Percentiles rank a stretch among this genome's conserved stretches.
Evolutionary conservation across 2,888 invertebrate genomes (phyloP).

Genomic region (Trissolcus japonicus): DNA sequence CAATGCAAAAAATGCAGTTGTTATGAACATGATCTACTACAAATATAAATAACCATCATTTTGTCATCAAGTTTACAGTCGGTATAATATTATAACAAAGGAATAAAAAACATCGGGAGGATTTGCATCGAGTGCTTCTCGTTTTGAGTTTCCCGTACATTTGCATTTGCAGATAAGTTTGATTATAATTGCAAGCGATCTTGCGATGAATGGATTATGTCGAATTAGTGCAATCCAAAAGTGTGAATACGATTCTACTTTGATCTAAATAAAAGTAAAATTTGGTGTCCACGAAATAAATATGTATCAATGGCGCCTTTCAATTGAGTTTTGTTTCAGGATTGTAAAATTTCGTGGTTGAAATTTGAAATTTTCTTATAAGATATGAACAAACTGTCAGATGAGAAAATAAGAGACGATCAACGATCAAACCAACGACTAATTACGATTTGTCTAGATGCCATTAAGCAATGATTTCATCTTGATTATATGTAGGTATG

Average conservation of each 20-base stretch:
- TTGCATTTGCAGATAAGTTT: conserved; percentile 28
- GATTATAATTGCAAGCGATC: conserved; percentile 24
- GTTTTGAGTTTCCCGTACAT: conserved; percentile 5
- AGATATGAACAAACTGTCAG: not conserved
- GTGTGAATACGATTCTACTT: not conserved
- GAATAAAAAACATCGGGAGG: not conserved
- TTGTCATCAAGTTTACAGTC: conserved; percentile 10
- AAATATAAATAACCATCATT: conserved; percentile 34
- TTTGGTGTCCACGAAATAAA: not conserved
- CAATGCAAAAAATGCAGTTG: conserved; percentile 18
- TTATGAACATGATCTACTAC: conserved; percentile 6
- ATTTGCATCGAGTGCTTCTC: not conserved
- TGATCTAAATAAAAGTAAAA: too few species aligned
- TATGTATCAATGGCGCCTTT: not conserved
- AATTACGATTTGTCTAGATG: conserved; percentile 33
- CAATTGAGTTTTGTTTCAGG: not conserved
- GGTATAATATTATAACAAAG: conserved; percentile 3
- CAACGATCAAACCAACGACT: conserved; percentile 32
- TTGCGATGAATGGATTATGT: not conserved
- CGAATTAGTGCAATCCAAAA: not conserved
- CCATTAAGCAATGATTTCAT: conserved; percentile 42
- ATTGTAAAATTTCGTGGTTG: not conserved
- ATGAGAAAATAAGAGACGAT: not conserved
- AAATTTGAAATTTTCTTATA: not conserved
- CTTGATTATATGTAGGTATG: conserved; percentile 46